Evolutionary conservation across 2,797 vertebrate species (phyloP), one percentile per base, ranked within the genome.

Genomic region (Sebastes nivosus): DNA sequence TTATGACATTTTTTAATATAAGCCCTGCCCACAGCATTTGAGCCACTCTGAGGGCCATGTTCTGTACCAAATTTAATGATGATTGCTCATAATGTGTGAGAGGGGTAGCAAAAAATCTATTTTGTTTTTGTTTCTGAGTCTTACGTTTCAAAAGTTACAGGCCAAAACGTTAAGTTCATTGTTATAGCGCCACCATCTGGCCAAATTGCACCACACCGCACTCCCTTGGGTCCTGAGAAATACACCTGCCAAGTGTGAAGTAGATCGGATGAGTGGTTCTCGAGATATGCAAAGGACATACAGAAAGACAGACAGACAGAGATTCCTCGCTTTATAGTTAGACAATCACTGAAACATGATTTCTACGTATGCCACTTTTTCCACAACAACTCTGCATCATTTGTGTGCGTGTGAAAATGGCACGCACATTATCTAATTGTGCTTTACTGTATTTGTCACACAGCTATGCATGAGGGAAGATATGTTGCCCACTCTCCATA

Each of bases 381-480:
- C 8, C 59, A 22, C 54, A 22, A 36, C 8, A 18, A 54, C 13
- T 61, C 2, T 16, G 29, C 25, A 65, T 67, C 3, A 9, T 50
- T 8, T 38, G 10, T 36, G 18, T 50, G 2, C 20, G 32, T 55
- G 5, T 25, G 6, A 14, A 42, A 1, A 16, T 18, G 1, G 1
- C 24, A n/a, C 1, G 13, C 1, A n/a, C 27, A 3, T 50, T 25
- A 57, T 64, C 67, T 30, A 52, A 65, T 36, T 12, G 8, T 0
- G 32, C n/a, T 57, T n/a, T 64, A 25, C 57, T 34, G 13, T 42
- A 58, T 75, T 18, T 50, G 54, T 70, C 25, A 32, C 8, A 5
- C 69, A 79, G 34, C 67, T 75, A 38, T 77, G 63, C 8, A n/a
- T 25, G 14, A 54, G 72, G 27, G 27, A 75, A 75, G 42, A 81